Evolutionary conservation across 2,888 invertebrate species (phyloP), one percentile per base, ranked within the genome.

Genomic region (Cerastoderma edule): DNA sequence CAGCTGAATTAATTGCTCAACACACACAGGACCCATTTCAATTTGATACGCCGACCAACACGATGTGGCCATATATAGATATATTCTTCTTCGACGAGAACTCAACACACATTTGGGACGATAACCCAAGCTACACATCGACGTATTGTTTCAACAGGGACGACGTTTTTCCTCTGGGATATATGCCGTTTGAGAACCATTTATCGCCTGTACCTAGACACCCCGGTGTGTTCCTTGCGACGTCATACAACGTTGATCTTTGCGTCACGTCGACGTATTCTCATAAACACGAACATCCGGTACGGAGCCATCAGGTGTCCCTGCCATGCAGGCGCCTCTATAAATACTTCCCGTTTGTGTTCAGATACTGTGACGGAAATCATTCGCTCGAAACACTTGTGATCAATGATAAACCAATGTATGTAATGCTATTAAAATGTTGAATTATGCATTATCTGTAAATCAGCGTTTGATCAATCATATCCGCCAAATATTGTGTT

Each of bases 41-140:
- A n/a, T n/a, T 39, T 39, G 39, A 39, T 39, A 10, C 39, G 16
- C 16, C 39, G 8, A 39, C 8, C 39, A 39, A 39, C 8, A 10
- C 39, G 8, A 39, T 13, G 22, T 80, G 80, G 80, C 80, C 80
- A 8, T 80, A 57, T 56, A 66, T 80, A n/a, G 80, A 80, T 35
- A 71, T 80, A 28, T 74, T 76, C 22, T 67, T 72, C 48, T 80
- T 57, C 57, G 67, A 63, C 10, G 73, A 80, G 63, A 80, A 80
- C 44, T 33, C 48, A 39, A 80, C 80, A 5, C 76, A 80, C 48
- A 66, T 77, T 22, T 76, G 80, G 74, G 80, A 80, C 63, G 63
- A 35, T 22, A 60, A 39, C 19, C 28, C 67, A 33, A 53, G 65
- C 22, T 77, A 77, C 39, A 70, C 22, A 28, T 66, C 53, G 8